Evolutionary conservation across 2,113 vertebrate species (phyloP).

Genomic region (Conger conger): DNA sequence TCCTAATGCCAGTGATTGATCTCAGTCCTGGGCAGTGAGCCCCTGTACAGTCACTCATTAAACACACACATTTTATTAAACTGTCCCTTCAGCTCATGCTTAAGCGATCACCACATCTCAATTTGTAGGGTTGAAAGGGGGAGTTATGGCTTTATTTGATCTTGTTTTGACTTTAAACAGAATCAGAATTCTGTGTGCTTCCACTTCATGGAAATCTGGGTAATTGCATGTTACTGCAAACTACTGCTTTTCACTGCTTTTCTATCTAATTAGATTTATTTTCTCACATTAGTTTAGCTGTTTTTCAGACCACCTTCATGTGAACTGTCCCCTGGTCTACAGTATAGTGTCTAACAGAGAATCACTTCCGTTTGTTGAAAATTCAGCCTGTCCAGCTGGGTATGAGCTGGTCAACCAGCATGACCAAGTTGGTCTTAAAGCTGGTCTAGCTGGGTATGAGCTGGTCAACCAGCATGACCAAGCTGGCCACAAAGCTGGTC

Average conservation of each 20-base stretch:
- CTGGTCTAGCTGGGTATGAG: too few relatives aligned
- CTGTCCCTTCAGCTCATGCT: neutral
- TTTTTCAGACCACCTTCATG: neutral
- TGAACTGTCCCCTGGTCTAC: neutral
- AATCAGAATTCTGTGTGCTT: neutral
- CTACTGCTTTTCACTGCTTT: too few relatives aligned
- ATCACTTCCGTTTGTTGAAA: neutral
- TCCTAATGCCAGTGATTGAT: constrained; percentile 33
- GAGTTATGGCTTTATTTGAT: neutral
- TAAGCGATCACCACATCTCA: neutral
- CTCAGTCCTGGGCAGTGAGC: neutral
- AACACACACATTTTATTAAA: constrained; percentile 4
- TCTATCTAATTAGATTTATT: too few relatives aligned
- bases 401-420: too few relatives aligned
- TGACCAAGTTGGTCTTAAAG: too few relatives aligned
- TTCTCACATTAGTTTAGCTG: too few relatives aligned
- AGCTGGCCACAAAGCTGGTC: too few relatives aligned
- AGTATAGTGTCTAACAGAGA: neutral
- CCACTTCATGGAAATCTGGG: neutral
- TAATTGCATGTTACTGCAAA: too few relatives aligned
- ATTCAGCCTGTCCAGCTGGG: too few relatives aligned
- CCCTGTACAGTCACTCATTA: constrained; percentile 30
- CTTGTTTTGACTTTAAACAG: neutral
- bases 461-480: too few relatives aligned
- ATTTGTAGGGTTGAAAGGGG: neutral